Evolutionary conservation across 1,140 invertebrate genomes (phyloP), one percentile per base, ranked within the genome.

Genomic region (Aradophagus sp.): DNA sequence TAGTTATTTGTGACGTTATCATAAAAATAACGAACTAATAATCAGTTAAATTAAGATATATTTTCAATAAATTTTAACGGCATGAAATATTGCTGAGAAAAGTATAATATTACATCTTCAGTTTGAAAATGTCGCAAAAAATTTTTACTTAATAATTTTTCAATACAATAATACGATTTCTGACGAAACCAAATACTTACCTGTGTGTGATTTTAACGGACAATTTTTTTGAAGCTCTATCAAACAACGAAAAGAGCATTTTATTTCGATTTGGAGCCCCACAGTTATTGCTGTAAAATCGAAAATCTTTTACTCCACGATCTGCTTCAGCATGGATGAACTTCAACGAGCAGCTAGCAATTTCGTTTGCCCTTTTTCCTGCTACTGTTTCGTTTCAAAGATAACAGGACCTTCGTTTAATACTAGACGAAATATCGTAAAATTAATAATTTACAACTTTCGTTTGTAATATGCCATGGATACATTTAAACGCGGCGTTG

Each of bases 361-460:
- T 72, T 59, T 74, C 73, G 41, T 71, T 62, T 8, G 67, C 67
- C 23, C 67, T 68, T 63, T 53, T 66, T n/a, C 32, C 31, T 5
- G 27, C 62, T 10, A 45, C 39, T 7, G 53, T 62, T 39, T 74
- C 61, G 50, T 71, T 58, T 61, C 73, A 71, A 0, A 74, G 8
- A 15, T 62, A 52, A 41, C 56, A 72, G 12, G 16, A n/a, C 62
- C 67, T 20, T 67, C 26, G 34, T 53, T 42, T 15, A 23, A 41
- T 6, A 34, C 34, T 27, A 66, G 20, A 13, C 68, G 41, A 38
- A 68, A 73, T 15, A 69, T 69, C 0, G 66, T 76, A 29, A 77
- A 78, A 61, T 76, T 78, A 12, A 67, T 74, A 15, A 75, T 45
- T 11, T 58, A 67, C 27, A 77, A 27, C 65, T 77, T 79, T 6